These are phyloP conservation scores for Drosophila peninsularis DNA, from an alignment of 2,888 invertebrate species.

Conservation along the genomic window DNA sequence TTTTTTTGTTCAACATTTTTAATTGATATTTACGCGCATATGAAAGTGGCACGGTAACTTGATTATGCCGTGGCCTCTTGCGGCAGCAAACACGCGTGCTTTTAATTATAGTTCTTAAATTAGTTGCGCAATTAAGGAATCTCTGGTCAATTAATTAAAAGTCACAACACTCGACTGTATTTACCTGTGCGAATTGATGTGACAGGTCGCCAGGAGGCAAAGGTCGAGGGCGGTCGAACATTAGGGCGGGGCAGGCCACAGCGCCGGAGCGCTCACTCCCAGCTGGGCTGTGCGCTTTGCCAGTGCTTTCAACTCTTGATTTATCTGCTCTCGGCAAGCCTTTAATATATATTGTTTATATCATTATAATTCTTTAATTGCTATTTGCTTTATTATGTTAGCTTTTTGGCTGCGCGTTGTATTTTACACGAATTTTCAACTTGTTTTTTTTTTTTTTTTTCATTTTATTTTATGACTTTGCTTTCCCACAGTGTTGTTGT, in stretches of 20 bases:
- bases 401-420: conserved; percentile 25
- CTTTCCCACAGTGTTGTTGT: conserved; percentile 35
- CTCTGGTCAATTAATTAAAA: conserved; percentile 11
- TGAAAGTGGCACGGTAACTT: conserved; percentile 13
- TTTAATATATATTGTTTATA: conserved; percentile 13
- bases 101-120: conserved; percentile 26
- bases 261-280: neutral
- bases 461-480: conserved; percentile 12
- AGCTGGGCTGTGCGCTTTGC: neutral
- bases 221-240: neutral
- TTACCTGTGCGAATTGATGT: neutral
- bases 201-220: neutral
- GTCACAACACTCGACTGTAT: neutral
- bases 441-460: neutral
- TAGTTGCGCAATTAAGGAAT: conserved; percentile 7
- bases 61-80: neutral
- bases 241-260: neutral
- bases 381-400: conserved; percentile 46
- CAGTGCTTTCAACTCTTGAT: conserved; percentile 1
- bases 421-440: conserved; percentile 23
- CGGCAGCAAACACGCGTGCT: conserved; percentile 9
- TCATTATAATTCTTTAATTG: conserved; percentile 48
- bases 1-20: conserved; percentile 10
- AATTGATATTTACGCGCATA: conserved; percentile 35
- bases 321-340: conserved; percentile 5